Conservation (phyloP, 2,113 vertebrate genomes). For the Phylloscopus trochilus region DNA sequence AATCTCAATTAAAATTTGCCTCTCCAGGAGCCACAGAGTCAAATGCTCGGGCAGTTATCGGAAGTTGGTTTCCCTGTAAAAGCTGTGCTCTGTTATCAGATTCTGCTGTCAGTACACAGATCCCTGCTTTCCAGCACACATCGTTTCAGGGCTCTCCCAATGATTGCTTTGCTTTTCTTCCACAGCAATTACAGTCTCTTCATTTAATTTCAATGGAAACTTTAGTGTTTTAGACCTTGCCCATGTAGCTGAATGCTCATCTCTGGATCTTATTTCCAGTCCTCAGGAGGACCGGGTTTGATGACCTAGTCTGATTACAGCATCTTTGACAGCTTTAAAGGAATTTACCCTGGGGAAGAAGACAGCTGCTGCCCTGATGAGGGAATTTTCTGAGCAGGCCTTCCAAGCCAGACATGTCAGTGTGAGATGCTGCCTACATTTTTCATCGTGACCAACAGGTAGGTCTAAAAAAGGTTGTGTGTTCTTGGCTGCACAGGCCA, state of each 20-base stretch:
- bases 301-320: constrained; percentile 75
- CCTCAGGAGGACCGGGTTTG: constrained; percentile 41
- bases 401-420: constrained; percentile 69
- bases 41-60: background rate
- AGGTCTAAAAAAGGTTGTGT: constrained; percentile 49
- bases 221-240: constrained; percentile 60
- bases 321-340: constrained; percentile 81
- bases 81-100: constrained; percentile 29
- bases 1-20: constrained; percentile 42
- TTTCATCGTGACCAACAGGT: constrained; percentile 84
- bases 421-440: constrained; percentile 76
- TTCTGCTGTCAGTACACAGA: constrained; percentile 3
- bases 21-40: background rate
- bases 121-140: constrained; percentile 12
- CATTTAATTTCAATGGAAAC: constrained; percentile 70
- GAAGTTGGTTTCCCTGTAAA: background rate
- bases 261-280: constrained; percentile 71
- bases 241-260: constrained; percentile 58
- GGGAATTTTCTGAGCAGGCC: constrained; percentile 77
- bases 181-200: constrained; percentile 53
- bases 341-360: constrained; percentile 71
- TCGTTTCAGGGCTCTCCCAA: background rate
- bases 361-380: constrained; percentile 75
- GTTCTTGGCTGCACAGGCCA: background rate
- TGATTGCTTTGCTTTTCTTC: constrained; percentile 42